These are phyloP conservation scores for Caloenas nicobarica DNA, from an alignment of 2,113 vertebrate genomes.

Conservation along the genomic window DNA sequence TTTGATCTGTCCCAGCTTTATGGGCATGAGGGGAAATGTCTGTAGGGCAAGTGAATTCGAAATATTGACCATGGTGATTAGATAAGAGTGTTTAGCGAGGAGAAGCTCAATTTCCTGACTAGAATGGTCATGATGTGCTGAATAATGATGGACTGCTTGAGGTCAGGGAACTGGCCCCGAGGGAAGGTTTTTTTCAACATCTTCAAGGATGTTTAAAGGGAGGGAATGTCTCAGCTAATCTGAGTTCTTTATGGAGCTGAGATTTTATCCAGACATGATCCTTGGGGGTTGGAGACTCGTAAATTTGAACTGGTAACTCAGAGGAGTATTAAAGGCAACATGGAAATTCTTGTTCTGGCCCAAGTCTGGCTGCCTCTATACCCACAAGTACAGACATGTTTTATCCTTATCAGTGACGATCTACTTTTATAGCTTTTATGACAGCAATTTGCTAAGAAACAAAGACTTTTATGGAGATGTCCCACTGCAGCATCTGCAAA, in stretches of 20 bases:
- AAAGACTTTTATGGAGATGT: background rate
- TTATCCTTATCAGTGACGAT: background rate
- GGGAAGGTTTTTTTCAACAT: background rate
- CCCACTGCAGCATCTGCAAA: background rate
- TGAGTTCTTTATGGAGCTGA: background rate
- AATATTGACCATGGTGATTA: background rate
- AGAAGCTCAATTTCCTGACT: slow-evolving; percentile 22
- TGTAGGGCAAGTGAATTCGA: background rate
- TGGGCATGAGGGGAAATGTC: background rate
- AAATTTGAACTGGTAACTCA: background rate
- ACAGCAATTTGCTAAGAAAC: background rate
- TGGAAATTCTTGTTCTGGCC: background rate
- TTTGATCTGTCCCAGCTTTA: background rate
- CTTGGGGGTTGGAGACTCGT: background rate
- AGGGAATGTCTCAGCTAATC: background rate
- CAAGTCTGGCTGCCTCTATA: background rate
- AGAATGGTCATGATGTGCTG: background rate
- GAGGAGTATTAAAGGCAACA: background rate
- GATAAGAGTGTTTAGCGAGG: background rate
- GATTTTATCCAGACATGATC: background rate
- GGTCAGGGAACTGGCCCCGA: background rate
- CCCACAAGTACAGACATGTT: background rate
- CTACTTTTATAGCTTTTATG: background rate
- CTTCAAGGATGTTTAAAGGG: background rate
- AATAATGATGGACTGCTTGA: background rate